Evolutionary conservation across 37 sponge, comb jelly and placozoan genomes (phyloP).

Genomic region (Aphrocallistes beatrix): DNA sequence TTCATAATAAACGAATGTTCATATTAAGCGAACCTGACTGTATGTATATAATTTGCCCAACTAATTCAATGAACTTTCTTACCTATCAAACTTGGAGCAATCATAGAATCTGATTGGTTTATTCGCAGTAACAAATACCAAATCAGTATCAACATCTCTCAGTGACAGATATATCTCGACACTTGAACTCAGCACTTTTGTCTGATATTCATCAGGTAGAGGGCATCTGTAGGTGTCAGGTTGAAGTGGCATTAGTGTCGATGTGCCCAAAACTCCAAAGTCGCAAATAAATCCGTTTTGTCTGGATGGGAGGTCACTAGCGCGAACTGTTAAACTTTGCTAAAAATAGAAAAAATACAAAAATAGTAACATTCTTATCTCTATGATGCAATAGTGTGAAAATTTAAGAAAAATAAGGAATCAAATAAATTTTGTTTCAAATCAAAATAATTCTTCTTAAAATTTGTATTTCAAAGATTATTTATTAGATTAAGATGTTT

Average conservation of each 20-base stretch:
- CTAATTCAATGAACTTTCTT: too few relatives aligned
- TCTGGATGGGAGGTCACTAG: not conserved
- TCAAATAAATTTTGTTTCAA: too few relatives aligned
- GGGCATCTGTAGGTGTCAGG: not conserved
- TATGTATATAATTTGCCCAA: too few relatives aligned
- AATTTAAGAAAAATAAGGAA: too few relatives aligned
- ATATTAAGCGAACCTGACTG: too few relatives aligned
- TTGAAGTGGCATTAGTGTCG: not conserved
- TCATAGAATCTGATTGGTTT: not conserved
- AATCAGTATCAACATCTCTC: not conserved
- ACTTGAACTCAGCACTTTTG: not conserved
- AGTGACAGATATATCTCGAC: not conserved
- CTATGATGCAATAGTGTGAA: too few relatives aligned
- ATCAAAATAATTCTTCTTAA: too few relatives aligned
- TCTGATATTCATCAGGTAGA: not conserved
- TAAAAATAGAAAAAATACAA: too few relatives aligned
- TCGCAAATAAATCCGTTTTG: not conserved
- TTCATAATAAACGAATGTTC: too few relatives aligned
- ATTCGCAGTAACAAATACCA: not conserved
- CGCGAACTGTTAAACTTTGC: not conserved
- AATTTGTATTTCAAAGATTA: too few relatives aligned
- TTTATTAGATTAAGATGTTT: too few relatives aligned
- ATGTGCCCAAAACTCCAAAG: not conserved
- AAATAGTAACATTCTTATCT: too few relatives aligned
- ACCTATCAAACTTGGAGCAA: not conserved